Percentiles rank a stretch among this genome's conserved stretches.
phyloP scores from a whole-genome alignment of 1,140 invertebrate species.

The Drosophila truncata region DNA sequence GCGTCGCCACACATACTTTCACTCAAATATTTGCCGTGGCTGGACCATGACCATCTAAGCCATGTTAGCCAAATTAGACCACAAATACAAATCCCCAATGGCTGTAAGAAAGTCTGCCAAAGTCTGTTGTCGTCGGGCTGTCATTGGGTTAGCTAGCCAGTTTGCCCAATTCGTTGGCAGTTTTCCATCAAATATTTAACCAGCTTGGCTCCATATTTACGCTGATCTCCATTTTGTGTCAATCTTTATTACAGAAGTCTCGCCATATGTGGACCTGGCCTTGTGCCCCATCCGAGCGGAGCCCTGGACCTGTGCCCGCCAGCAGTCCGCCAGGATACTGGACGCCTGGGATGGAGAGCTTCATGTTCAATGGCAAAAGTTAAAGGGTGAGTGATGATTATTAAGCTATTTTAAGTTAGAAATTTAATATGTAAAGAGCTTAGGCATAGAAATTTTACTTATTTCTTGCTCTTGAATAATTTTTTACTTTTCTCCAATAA shows the following conservation, averaged over 20 bases:
- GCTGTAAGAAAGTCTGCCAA: constrained; percentile 29
- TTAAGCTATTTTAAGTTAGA: background rate
- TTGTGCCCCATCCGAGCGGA: constrained; percentile 76
- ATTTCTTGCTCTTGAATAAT: background rate
- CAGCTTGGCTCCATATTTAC: constrained; percentile 16
- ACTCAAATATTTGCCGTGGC: constrained; percentile 75
- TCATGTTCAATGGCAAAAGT: constrained; percentile 75
- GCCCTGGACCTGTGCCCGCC: constrained; percentile 80
- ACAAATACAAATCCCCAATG: constrained; percentile 59
- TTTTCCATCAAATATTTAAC: constrained; percentile 25
- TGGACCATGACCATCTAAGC: constrained; percentile 52
- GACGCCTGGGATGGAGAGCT: constrained; percentile 77
- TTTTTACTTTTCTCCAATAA: background rate
- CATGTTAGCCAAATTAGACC: constrained; percentile 66
- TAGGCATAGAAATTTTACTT: too few relatives aligned
- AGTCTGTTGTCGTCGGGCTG: background rate
- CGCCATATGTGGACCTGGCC: constrained; percentile 79
- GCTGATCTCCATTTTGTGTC: constrained; percentile 10
- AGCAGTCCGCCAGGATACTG: constrained; percentile 73
- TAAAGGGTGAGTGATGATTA: constrained; percentile 62
- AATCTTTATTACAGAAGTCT: constrained; percentile 68
- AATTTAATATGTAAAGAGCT: too few relatives aligned
- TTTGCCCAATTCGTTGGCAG: constrained; percentile 31
- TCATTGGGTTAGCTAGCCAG: constrained; percentile 4
- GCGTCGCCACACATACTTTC: constrained; percentile 64